Conservation (phyloP, 2,113 vertebrate genomes). For the Brachyhypopomus gauderio region DNA sequence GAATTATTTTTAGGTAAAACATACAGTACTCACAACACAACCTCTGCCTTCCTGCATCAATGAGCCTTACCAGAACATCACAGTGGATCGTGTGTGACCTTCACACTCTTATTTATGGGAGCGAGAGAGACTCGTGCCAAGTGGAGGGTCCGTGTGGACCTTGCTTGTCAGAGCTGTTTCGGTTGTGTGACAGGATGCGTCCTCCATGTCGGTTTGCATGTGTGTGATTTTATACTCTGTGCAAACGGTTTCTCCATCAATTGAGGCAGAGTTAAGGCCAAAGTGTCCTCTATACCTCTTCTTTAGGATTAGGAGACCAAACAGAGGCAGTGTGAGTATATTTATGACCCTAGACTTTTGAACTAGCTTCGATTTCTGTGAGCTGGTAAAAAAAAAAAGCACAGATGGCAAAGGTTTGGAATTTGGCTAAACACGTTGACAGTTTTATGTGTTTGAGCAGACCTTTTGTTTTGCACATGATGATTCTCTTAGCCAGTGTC, state of each 20-base stretch:
- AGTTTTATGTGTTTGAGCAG: not conserved
- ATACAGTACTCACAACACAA: conserved; percentile 11
- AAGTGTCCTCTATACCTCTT: conserved; percentile 2
- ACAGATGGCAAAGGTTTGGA: not conserved
- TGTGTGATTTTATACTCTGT: conserved; percentile 36
- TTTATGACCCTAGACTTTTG: not conserved
- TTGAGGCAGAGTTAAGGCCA: not conserved
- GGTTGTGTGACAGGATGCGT: conserved; percentile 8
- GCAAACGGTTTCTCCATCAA: conserved; percentile 10
- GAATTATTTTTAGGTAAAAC: conserved; percentile 16
- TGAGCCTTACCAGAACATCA: conserved; percentile 23
- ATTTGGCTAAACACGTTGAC: not conserved
- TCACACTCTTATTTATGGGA: conserved; percentile 43
- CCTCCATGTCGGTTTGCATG: conserved; percentile 33
- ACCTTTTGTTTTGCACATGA: too few species aligned
- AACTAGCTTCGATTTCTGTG: not conserved
- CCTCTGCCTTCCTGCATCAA: not conserved
- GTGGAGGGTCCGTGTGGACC: conserved; percentile 30
- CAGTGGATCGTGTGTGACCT: conserved; percentile 31
- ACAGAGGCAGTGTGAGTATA: not conserved
- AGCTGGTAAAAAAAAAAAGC: conserved; percentile 1
- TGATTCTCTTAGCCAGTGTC: too few species aligned
- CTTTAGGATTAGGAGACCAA: not conserved
- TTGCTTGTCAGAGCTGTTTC: conserved; percentile 35
- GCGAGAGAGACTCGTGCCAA: conserved; percentile 22